Percentiles rank a stretch among this genome's conserved stretches.
These are phyloP conservation scores for Yasuhikotakia modesta DNA, from an alignment of 2,797 vertebrate species.

Conservation along the genomic window DNA sequence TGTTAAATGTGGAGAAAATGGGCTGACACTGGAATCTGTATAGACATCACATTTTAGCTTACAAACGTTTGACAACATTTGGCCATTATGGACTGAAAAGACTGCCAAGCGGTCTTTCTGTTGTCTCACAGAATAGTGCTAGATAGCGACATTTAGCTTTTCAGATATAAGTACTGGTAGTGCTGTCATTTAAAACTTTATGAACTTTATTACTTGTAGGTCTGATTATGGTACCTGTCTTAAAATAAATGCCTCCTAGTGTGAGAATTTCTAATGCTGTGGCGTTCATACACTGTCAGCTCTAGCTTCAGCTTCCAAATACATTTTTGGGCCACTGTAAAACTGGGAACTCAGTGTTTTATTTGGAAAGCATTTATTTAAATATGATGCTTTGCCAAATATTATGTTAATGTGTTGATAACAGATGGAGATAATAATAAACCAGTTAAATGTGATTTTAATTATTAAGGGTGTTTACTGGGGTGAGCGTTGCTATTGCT, in stretches of 20 bases:
- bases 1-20: background rate
- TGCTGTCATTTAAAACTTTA: background rate
- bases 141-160: background rate
- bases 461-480: background rate
- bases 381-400: background rate
- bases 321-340: background rate
- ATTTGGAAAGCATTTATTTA: background rate
- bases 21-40: background rate
- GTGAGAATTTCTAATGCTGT: background rate
- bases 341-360: background rate
- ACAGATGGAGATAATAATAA: background rate
- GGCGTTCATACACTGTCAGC: too few relatives aligned
- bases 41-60: background rate
- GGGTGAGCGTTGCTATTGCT: too few relatives aligned
- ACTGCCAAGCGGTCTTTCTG: background rate
- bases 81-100: background rate
- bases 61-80: background rate
- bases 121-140: background rate
- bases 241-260: background rate
- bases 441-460: background rate
- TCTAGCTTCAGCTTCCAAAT: too few relatives aligned
- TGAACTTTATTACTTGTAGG: background rate
- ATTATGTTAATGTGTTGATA: background rate
- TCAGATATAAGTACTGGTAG: background rate
- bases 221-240: background rate